A percentile compares a stretch with the other conserved stretches of the same genome.
Evolutionary conservation across 2,888 invertebrate species (phyloP).

Genomic region (Heliconius ethilla): DNA sequence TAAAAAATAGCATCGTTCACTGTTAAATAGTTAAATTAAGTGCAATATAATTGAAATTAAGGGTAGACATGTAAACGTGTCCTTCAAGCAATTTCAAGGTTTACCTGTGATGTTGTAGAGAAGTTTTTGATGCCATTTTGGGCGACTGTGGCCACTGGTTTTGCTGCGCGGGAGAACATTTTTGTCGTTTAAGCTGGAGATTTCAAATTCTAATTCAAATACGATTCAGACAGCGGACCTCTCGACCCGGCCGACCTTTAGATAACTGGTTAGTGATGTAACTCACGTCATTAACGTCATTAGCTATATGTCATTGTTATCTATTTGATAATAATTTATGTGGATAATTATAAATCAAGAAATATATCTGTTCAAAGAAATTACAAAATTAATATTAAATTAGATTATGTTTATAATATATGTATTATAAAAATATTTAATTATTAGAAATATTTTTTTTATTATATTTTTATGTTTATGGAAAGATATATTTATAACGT

Average conservation of each 20-base stretch:
- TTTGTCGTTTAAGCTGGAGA: slow-evolving; percentile 25
- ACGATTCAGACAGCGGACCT: slow-evolving; percentile 34
- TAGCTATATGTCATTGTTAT: slow-evolving; percentile 18
- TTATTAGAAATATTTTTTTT: too few species aligned
- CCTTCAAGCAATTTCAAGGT: slow-evolving; percentile 26
- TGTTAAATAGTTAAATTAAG: background rate
- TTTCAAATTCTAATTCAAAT: slow-evolving; percentile 34
- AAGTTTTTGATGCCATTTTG: slow-evolving; percentile 83
- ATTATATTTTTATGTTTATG: background rate
- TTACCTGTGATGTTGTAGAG: slow-evolving; percentile 82
- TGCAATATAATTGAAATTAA: background rate
- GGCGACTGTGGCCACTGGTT: slow-evolving; percentile 75
- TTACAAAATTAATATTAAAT: too few species aligned
- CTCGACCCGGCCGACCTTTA: slow-evolving; percentile 55
- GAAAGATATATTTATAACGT: background rate
- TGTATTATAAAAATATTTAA: too few species aligned
- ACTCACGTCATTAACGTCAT: slow-evolving; percentile 31
- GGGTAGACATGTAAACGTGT: slow-evolving; percentile 15
- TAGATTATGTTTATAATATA: too few species aligned
- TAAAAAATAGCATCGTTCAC: slow-evolving; percentile 55
- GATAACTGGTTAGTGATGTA: slow-evolving; percentile 53
- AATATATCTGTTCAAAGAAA: too few species aligned
- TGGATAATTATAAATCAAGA: background rate
- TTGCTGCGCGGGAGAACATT: slow-evolving; percentile 85
- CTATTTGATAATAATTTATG: slow-evolving; percentile 13